These are phyloP conservation scores for Micronisus gabar DNA, from an alignment of 2,113 vertebrate species.

Conservation along the genomic window DNA sequence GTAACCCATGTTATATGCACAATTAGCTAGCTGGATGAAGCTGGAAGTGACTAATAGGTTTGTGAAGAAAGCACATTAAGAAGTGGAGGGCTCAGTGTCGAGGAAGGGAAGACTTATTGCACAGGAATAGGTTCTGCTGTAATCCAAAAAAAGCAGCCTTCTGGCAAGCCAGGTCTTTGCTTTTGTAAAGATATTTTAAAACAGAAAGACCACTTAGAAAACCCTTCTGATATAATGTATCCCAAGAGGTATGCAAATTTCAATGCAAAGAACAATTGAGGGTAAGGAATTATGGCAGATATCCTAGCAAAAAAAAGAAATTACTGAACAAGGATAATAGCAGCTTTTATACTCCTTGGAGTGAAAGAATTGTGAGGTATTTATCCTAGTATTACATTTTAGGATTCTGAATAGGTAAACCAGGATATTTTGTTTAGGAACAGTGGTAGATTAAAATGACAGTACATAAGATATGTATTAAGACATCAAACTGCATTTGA, in stretches of 20 bases:
- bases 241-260: background rate
- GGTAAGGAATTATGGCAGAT: background rate
- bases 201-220: background rate
- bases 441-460: background rate
- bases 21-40: background rate
- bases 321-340: background rate
- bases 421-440: background rate
- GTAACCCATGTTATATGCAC: background rate
- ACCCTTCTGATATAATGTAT: background rate
- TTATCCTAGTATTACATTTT: background rate
- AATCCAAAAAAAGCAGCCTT: background rate
- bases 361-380: background rate
- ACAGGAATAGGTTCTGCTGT: background rate
- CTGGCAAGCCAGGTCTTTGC: background rate
- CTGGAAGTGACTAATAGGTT: background rate
- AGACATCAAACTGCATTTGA: background rate
- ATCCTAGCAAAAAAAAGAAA: background rate
- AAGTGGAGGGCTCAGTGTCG: background rate
- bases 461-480: background rate
- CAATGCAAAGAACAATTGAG: background rate
- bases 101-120: background rate
- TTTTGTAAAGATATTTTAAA: background rate
- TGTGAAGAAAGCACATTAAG: background rate
- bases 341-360: background rate
- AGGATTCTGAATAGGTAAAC: background rate